Evolutionary conservation across 2,113 vertebrate genomes (phyloP).

Genomic region (Onychostruthus taczanowskii): DNA sequence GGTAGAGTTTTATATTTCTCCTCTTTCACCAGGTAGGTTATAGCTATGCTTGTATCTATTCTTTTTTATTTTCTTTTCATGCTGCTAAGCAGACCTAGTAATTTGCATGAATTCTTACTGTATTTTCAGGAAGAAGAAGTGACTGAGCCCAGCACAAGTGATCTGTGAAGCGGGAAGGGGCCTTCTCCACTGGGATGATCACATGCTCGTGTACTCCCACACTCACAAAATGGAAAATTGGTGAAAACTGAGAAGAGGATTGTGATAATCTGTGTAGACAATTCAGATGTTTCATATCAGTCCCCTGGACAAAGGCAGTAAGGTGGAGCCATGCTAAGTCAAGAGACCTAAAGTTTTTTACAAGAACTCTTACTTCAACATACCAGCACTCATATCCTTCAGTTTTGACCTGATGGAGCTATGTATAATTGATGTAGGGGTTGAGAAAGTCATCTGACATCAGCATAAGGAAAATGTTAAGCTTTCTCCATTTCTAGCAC

Average conservation of each 20-base stretch:
- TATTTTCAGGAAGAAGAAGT: neutral
- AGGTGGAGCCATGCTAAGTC: neutral
- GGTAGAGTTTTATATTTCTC: neutral
- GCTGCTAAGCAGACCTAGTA: neutral
- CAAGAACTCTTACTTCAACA: neutral
- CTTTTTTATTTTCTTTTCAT: neutral
- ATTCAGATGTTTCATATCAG: neutral
- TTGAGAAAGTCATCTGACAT: neutral
- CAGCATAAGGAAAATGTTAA: constrained; percentile 5
- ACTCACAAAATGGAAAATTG: neutral
- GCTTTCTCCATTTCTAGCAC: neutral
- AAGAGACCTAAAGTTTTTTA: neutral
- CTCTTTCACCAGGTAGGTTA: neutral
- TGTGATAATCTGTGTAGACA: neutral
- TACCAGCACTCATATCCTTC: neutral
- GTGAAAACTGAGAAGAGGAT: neutral
- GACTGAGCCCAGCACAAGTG: neutral
- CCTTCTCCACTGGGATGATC: neutral
- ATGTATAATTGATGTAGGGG: neutral
- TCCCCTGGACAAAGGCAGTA: neutral
- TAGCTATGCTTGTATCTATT: neutral
- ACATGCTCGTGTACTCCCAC: fast-evolving
- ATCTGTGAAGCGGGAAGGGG: neutral
- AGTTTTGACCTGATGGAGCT: neutral
- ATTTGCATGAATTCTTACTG: neutral